These are phyloP conservation scores for Oophaga pumilio DNA, from an alignment of 2,113 vertebrate species.

Conservation along the genomic window DNA sequence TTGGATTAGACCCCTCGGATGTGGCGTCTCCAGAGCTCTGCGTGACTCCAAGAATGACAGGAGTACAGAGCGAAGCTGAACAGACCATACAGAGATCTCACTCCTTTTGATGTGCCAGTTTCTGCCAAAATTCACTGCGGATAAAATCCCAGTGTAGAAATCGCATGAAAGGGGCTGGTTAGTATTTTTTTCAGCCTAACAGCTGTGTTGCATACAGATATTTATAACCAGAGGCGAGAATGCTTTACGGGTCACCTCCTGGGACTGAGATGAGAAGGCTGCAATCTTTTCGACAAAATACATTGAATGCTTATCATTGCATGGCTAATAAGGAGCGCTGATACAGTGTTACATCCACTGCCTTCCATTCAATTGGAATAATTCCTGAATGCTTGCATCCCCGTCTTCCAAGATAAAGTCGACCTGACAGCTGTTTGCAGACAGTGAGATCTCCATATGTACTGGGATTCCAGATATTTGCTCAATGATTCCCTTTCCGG, in stretches of 20 bases:
- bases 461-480: not conserved
- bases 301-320: constrained; percentile 44
- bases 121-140: constrained; percentile 63
- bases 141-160: constrained; percentile 71
- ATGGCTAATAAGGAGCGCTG: constrained; percentile 33
- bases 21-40: constrained; percentile 51
- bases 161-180: constrained; percentile 66
- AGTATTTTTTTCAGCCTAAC: constrained; percentile 62
- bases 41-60: constrained; percentile 30
- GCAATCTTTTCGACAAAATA: constrained; percentile 63
- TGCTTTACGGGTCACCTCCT: constrained; percentile 65
- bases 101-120: constrained; percentile 64
- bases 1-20: constrained; percentile 45
- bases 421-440: not conserved
- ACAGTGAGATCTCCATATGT: constrained; percentile 3
- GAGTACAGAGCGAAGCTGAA: constrained; percentile 6
- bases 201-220: constrained; percentile 69
- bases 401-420: not conserved
- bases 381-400: not conserved
- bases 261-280: constrained; percentile 63
- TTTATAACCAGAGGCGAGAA: constrained; percentile 68
- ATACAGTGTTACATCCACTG: constrained; percentile 11
- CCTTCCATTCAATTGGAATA: not conserved
- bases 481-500: not conserved
- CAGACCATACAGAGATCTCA: constrained; percentile 53